These are phyloP conservation scores for Drosophila subquinaria DNA, from an alignment of 2,888 invertebrate species.

Conservation along the genomic window DNA sequence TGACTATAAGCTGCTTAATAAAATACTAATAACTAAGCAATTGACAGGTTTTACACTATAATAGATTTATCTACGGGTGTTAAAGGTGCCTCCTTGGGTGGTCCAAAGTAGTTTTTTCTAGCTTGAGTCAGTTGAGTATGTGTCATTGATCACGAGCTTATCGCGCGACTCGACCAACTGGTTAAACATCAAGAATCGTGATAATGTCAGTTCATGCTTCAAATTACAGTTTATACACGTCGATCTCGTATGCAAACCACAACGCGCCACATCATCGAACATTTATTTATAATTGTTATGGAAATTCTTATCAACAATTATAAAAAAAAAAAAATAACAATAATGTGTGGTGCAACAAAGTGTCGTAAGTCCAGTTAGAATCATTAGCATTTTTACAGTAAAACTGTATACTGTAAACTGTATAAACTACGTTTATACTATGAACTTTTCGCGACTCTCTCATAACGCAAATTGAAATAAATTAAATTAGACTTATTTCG, in stretches of 20 bases:
- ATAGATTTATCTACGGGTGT: constrained; percentile 41
- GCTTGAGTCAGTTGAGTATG: constrained; percentile 10
- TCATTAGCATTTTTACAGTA: constrained; percentile 3
- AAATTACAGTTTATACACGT: not conserved
- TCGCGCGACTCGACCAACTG: constrained; percentile 30
- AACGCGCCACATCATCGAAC: not conserved
- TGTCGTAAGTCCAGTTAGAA: constrained; percentile 1
- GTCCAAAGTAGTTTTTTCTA: not conserved
- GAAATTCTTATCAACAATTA: constrained; percentile 16
- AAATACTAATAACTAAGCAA: constrained; percentile 40
- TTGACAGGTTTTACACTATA: constrained; percentile 49
- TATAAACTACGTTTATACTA: not conserved
- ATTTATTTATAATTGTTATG: constrained; percentile 11
- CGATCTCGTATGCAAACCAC: not conserved
- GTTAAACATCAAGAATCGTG: not conserved
- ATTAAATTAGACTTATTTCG: constrained; percentile 16
- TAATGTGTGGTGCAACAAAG: not conserved
- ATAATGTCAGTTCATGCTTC: not conserved
- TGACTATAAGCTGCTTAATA: constrained; percentile 28
- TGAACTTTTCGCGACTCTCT: not conserved
- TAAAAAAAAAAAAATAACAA: constrained; percentile 3
- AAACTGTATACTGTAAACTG: no score
- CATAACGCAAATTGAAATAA: constrained; percentile 14
- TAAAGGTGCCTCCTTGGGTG: constrained; percentile 16
- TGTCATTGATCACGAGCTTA: not conserved